Base-by-base conservation (phyloP, 2,113 vertebrate genomes). In the Meleagris gallopavo region DNA sequence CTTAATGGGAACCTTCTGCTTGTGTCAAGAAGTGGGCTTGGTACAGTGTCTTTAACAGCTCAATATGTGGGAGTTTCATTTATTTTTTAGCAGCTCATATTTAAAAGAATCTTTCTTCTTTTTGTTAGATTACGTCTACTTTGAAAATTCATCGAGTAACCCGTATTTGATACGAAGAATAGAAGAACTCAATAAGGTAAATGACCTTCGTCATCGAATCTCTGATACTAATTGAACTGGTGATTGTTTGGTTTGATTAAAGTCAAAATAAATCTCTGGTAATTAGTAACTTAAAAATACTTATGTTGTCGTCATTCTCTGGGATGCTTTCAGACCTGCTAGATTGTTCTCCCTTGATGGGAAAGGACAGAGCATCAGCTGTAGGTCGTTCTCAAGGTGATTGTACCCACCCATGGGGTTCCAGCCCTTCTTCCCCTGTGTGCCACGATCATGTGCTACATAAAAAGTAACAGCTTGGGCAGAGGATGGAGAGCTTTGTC, bases 91-190 rank as follows among this genome's bases (percentile, higher is more conserved):
- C 75, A 48, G 58, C 78, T 82, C 32, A 11, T 92, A 10, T 88
- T 89, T 88, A 81, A 92, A 94, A 65, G 18, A 29, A 10, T 60
- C 6, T 82, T 81, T 76, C 48, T 30, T 19, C 54, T 70, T 96
- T 85, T 83, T 97, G 94, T 38, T 97, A 99, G 99, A 99, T 98
- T 99, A 99, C 29, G 99, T 99, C 97, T 99, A 99, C 98, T 99
- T 99, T 8, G 99, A 99, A 98, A 99, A 99, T 95, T 99, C 99
- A 34, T 99, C 99, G 79, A 99, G 99, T 97, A 99, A 99, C 97
- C 99, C 99, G 0, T 99, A 99, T 97, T 98, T 99, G 97, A 99
- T 99, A 97, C 98, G 99, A 69, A 98, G 99, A 97, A 99, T 99
- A 97, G 99, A 99, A 97, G 99, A 99, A 88, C 99, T 99, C 88